Base-by-base conservation (phyloP, 2,888 invertebrate genomes). In the Congeria kusceri region DNA sequence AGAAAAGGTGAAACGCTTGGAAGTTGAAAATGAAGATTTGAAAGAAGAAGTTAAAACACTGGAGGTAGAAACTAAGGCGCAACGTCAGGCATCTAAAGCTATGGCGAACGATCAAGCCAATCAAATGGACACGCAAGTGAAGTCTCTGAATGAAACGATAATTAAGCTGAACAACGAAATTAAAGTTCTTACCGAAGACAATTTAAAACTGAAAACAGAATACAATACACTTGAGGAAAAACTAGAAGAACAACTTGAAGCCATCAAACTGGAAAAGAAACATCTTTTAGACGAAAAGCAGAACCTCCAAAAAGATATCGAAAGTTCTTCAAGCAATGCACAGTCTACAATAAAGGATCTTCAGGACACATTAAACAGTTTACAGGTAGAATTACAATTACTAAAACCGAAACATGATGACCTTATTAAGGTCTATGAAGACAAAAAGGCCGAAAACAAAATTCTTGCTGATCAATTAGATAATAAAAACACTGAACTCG, bases 381-480 rank as follows among this genome's bases (percentile, higher is more conserved):
- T 74, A 23, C 77, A 83, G 65, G 77, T 80, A 20, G 83, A 83
- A 25, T 47, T 83, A 13, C 65, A 77, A n/a, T 65, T 83, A 15
- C 25, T 80, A 20, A 77, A 74, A 44, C 83, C 83, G 13, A 83
- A 83, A 53, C 56, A 77, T 28, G 79, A 83, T 32, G 70, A 71
- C 23, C 65, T 75, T 13, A 53, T 70, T 20, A 44, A 65, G n/a
- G 29, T 29, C 7, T 39, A 59, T 47, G 66, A 83, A 25, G 62
- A 73, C 47, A 27, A 79, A 20, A 83, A 79, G 29, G n/a, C 56
- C 5, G 75, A 80, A 23, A 63, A 68, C 28, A 57, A 68, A 44
- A n/a, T 66, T 15, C 4, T 77, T 7, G 47, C 23, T 5, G 44
- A 67, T 27, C 70, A 53, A 32, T 63, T 70, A 11, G 77, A 70